phyloP scores from a whole-genome alignment of 2,888 invertebrate species.

The Tenthredo notha region DNA sequence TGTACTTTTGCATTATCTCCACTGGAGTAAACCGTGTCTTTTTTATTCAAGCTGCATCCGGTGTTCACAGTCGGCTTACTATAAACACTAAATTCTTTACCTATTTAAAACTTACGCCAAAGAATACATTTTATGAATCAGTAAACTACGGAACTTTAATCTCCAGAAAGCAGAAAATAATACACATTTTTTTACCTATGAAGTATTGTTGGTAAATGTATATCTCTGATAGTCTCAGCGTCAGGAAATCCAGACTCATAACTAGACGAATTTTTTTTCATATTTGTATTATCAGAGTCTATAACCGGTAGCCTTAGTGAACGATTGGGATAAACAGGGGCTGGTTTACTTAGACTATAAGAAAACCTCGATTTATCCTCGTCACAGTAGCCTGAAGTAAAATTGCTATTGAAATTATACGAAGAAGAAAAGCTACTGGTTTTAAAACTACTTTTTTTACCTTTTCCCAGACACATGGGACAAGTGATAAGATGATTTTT shows the following conservation, averaged over 20 bases:
- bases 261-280: constrained; percentile 43
- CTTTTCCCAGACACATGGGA: constrained; percentile 59
- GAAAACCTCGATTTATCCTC: constrained; percentile 27
- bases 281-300: constrained; percentile 39
- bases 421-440: constrained; percentile 4
- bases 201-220: constrained; percentile 50
- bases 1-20: constrained; percentile 53
- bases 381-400: constrained; percentile 31
- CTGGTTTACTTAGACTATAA: not conserved
- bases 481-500: constrained; percentile 54
- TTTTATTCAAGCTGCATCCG: constrained; percentile 18
- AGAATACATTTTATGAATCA: not conserved
- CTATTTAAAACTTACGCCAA: not conserved
- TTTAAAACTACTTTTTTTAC: constrained; percentile 31
- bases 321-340: not conserved
- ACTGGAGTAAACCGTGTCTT: not conserved
- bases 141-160: not conserved
- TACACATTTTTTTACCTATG: constrained; percentile 43
- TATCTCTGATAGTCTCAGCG: constrained; percentile 49
- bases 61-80: not conserved
- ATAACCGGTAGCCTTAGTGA: constrained; percentile 51
- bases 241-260: constrained; percentile 15
- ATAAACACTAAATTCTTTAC: not conserved
- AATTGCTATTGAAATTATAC: constrained; percentile 8
- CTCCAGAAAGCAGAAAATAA: not conserved